Percentiles rank a stretch among this genome's conserved stretches.
phyloP scores from a whole-genome alignment of 2,797 vertebrate species.

The Acridotheres tristis region DNA sequence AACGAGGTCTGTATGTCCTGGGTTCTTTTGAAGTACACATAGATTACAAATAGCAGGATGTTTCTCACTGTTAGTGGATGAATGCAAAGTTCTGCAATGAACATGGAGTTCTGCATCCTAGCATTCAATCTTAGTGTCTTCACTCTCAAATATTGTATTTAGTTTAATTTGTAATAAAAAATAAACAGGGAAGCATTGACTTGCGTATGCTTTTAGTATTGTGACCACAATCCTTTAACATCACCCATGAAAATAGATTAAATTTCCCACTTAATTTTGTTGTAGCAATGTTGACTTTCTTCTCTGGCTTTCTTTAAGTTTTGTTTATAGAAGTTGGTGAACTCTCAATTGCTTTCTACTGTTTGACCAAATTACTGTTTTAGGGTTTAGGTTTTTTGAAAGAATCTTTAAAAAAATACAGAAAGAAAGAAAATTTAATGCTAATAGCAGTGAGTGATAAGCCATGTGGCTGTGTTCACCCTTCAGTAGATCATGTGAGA shows the following conservation, averaged over 20 bases:
- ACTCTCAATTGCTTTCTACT: background rate
- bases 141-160: background rate
- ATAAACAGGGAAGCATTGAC: background rate
- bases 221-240: background rate
- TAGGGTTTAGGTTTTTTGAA: background rate
- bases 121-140: background rate
- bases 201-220: background rate
- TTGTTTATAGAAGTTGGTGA: background rate
- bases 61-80: background rate
- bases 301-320: background rate
- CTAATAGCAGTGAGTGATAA: background rate
- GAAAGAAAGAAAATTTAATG: background rate
- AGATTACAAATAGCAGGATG: background rate
- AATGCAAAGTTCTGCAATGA: background rate
- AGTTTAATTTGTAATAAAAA: background rate
- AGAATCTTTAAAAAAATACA: background rate
- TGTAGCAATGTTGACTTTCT: background rate
- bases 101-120: background rate
- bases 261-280: background rate
- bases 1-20: background rate
- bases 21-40: background rate
- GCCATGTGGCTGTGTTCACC: background rate
- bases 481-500: background rate
- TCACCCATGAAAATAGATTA: background rate
- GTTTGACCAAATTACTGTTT: background rate